These are phyloP conservation scores for Anthopleura xanthogrammica DNA, from an alignment of 92 coral and sea anemone genomes.

Conservation along the genomic window DNA sequence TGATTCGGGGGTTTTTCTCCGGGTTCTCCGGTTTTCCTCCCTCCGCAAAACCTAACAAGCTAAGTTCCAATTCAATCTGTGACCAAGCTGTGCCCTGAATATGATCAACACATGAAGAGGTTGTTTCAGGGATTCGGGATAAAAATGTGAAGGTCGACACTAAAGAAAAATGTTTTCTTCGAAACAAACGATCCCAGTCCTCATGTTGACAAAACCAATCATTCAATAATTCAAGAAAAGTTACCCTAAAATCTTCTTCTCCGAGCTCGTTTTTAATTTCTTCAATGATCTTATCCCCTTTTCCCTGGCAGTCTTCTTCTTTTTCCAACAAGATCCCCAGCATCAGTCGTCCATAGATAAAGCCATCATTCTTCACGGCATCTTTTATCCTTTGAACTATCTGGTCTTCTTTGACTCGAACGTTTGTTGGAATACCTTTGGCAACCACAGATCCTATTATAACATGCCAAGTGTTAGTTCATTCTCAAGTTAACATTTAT, in stretches of 20 bases:
- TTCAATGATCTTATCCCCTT: constrained; percentile 9
- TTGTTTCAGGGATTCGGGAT: too few species aligned
- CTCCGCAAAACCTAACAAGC: too few species aligned
- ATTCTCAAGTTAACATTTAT: not conserved
- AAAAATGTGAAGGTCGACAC: too few species aligned
- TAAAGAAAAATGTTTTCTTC: too few species aligned
- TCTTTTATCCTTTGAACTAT: not conserved
- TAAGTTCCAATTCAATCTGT: too few species aligned
- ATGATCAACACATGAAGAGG: too few species aligned
- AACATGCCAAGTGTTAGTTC: not conserved
- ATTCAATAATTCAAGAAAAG: not conserved
- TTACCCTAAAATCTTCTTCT: constrained; percentile 18
- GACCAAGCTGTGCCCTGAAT: too few species aligned
- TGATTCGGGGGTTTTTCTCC: too few species aligned
- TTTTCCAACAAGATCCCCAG: constrained; percentile 20
- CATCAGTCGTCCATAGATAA: constrained; percentile 8
- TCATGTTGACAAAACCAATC: too few species aligned
- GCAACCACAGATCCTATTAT: not conserved
- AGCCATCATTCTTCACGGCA: constrained; percentile 15
- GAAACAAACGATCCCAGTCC: too few species aligned
- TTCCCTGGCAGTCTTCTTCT: constrained; percentile 18
- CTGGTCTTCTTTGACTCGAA: not conserved
- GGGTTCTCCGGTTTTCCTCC: too few species aligned
- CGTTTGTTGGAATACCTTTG: constrained; percentile 1
- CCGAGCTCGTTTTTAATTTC: constrained; percentile 28